A percentile compares a stretch with the other conserved stretches of the same genome.
Conservation (phyloP, 2,797 vertebrate species). For the Todus mexicanus region DNA sequence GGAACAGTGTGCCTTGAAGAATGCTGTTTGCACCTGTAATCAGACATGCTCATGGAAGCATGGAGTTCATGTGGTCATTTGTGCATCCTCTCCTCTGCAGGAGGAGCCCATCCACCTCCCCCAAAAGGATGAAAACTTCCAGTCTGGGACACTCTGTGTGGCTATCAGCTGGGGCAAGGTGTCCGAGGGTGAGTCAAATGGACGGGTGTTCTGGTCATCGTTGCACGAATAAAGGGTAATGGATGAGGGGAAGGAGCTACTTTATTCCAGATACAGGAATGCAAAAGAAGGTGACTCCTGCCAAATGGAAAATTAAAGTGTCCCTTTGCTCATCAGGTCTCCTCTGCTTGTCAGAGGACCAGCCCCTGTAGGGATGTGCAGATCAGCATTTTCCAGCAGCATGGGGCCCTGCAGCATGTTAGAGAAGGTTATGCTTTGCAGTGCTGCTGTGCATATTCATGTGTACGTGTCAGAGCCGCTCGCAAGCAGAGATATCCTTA, state of each 20-base stretch:
- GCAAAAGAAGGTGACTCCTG: neutral
- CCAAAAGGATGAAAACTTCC: neutral
- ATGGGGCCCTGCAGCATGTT: neutral
- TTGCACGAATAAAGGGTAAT: neutral
- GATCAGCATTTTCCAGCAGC: neutral
- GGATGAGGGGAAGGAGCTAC: neutral
- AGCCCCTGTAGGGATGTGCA: neutral
- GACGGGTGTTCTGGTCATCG: neutral
- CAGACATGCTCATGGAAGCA: rapidly evolving
- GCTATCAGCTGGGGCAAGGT: neutral
- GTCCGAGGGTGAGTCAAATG: neutral
- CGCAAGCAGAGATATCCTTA: rapidly evolving
- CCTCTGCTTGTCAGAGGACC: neutral
- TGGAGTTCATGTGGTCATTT: rapidly evolving
- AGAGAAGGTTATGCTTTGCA: neutral
- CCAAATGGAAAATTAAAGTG: neutral
- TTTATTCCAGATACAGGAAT: neutral
- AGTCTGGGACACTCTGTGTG: neutral
- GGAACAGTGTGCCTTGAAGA: neutral
- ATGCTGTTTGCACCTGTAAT: neutral
- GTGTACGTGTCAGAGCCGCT: rapidly evolving
- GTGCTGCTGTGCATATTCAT: neutral
- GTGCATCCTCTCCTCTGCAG: neutral
- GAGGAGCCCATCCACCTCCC: neutral
- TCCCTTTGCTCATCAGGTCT: neutral